Evolutionary conservation across 2,888 invertebrate genomes (phyloP).

Genomic region (Noctua comes): DNA sequence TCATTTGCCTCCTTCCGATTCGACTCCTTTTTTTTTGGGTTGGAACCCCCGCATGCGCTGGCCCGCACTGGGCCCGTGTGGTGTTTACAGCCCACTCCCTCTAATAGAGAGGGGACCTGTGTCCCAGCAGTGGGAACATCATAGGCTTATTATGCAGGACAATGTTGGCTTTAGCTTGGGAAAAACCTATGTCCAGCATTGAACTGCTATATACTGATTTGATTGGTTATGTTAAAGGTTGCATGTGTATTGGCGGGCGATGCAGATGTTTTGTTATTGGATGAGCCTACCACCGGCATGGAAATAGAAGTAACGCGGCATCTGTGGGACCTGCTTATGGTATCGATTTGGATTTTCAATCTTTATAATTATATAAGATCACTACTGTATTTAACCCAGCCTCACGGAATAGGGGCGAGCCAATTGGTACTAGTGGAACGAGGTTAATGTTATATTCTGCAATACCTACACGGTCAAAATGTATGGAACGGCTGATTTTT

Average conservation of each 20-base stretch:
- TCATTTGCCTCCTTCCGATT: background rate
- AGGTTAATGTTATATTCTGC: too few relatives aligned
- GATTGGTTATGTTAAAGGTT: conserved; percentile 33
- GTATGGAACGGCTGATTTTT: too few relatives aligned
- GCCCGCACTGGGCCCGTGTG: background rate
- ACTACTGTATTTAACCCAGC: background rate
- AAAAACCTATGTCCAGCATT: too few relatives aligned
- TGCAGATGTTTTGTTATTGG: conserved; percentile 48
- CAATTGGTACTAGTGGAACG: background rate
- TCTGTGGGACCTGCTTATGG: conserved; percentile 59
- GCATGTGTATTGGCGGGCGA: conserved; percentile 51
- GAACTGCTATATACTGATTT: background rate
- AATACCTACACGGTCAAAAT: too few relatives aligned
- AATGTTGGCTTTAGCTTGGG: background rate
- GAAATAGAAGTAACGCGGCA: conserved; percentile 65
- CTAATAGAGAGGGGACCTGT: background rate
- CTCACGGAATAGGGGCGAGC: background rate
- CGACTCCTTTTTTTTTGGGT: background rate
- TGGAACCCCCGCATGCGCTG: background rate
- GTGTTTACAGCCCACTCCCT: background rate
- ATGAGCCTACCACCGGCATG: conserved; percentile 57
- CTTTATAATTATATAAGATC: background rate
- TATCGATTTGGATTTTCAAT: conserved; percentile 3
- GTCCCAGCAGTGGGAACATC: background rate
- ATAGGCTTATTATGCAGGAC: background rate